Conservation (phyloP, 2,113 vertebrate species). For the Beaufortia kweichowensis region DNA sequence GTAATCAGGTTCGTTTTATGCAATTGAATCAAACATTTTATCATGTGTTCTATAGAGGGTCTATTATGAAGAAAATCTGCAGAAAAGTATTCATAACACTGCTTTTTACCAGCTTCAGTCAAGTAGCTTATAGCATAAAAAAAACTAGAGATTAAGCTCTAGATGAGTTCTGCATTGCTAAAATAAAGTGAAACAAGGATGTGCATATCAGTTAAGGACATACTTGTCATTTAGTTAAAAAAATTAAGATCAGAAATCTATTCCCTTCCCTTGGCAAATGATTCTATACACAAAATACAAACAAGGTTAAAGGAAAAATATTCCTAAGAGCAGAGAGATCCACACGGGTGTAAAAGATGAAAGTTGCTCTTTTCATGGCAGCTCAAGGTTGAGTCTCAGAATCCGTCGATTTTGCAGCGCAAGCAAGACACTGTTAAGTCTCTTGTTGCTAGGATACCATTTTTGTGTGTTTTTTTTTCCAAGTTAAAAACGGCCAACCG, state of each 20-base stretch:
- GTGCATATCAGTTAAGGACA: not conserved
- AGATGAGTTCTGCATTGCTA: constrained; percentile 50
- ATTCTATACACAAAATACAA: not conserved
- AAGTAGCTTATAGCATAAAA: constrained; percentile 58
- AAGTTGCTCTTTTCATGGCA: constrained; percentile 29
- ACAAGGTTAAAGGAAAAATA: not conserved
- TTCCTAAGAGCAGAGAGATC: not conserved
- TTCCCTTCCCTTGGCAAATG: not conserved
- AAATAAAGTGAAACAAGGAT: not conserved
- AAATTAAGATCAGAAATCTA: not conserved
- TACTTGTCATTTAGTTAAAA: not conserved
- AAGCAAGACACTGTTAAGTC: constrained; percentile 53
- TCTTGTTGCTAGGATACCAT: constrained; percentile 75
- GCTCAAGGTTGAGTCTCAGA: constrained; percentile 56
- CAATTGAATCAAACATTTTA: no score
- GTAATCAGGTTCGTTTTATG: no score
- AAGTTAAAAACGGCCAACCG: not conserved
- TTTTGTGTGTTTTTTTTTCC: constrained; percentile 44
- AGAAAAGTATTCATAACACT: not conserved
- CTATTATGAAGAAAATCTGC: not conserved
- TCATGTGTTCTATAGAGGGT: no score
- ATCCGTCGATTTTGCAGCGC: constrained; percentile 62
- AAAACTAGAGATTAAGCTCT: constrained; percentile 62
- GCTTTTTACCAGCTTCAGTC: constrained; percentile 1
- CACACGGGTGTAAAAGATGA: not conserved